Conservation (phyloP, 2,113 vertebrate species). For the Motacilla alba region DNA sequence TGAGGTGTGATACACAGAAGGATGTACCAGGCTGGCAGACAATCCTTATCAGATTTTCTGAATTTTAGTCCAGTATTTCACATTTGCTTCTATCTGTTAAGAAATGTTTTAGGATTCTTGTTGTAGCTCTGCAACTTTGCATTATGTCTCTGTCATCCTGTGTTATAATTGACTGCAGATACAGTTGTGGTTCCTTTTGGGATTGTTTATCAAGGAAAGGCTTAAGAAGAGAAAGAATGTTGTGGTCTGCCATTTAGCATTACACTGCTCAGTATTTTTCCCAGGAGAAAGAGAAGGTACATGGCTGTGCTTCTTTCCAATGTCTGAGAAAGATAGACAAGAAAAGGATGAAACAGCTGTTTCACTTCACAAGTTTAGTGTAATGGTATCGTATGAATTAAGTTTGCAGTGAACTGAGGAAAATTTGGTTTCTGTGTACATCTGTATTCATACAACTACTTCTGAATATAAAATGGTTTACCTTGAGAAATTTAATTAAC, state of each 20-base stretch:
- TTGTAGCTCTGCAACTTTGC: not conserved
- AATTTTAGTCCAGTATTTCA: not conserved
- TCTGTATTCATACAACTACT: not conserved
- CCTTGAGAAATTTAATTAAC: not conserved
- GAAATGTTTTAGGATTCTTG: not conserved
- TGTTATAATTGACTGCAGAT: not conserved
- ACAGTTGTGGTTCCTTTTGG: not conserved
- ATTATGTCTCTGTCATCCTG: not conserved
- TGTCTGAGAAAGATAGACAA: not conserved
- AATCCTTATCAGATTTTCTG: not conserved
- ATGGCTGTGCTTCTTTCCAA: not conserved
- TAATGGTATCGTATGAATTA: not conserved
- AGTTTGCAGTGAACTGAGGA: not conserved
- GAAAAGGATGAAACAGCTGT: not conserved
- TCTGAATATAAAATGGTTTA: not conserved
- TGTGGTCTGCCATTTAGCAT: not conserved
- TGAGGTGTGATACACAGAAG: not conserved
- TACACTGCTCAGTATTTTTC: not conserved
- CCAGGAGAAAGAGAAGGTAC: not conserved
- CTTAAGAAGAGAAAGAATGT: not conserved
- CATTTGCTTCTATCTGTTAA: not conserved
- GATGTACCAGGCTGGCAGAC: not conserved
- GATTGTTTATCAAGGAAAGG: not conserved
- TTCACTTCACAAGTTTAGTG: not conserved
- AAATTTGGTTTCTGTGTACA: not conserved